Evolutionary conservation across 2,888 invertebrate species (phyloP).

Genomic region (Brachyptera risi): DNA sequence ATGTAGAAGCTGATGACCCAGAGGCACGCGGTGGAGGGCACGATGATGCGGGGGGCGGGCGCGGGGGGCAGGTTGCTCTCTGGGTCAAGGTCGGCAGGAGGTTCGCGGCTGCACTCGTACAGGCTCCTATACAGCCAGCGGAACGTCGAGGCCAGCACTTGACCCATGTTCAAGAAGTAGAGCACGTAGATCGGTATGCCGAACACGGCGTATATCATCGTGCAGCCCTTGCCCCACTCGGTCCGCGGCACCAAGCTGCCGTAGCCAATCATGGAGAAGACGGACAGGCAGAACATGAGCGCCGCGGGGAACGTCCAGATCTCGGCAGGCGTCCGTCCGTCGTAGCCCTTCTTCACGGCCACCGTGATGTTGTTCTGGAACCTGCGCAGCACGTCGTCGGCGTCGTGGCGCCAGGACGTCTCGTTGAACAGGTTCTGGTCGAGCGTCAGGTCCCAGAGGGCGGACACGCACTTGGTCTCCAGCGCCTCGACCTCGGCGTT

Average conservation of each 20-base stretch:
- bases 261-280: constrained; percentile 90
- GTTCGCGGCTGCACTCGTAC: constrained; percentile 60
- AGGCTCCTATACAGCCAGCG: constrained; percentile 73
- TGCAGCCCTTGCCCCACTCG: constrained; percentile 75
- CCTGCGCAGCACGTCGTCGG: constrained; percentile 56
- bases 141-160: constrained; percentile 76
- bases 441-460: constrained; percentile 63
- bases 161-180: constrained; percentile 87
- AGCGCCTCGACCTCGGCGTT: constrained; percentile 49
- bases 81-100: constrained; percentile 41
- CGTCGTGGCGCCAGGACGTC: constrained; percentile 56
- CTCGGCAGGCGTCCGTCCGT: constrained; percentile 61
- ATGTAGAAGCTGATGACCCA: constrained; percentile 87
- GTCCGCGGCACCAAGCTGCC: constrained; percentile 83
- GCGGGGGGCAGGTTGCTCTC: constrained; percentile 26
- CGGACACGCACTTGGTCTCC: constrained; percentile 54
- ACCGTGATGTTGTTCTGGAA: constrained; percentile 67
- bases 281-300: constrained; percentile 81
- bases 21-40: constrained; percentile 82
- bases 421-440: constrained; percentile 66
- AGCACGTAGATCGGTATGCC: constrained; percentile 84
- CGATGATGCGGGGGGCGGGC: constrained; percentile 66
- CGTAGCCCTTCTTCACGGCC: constrained; percentile 65
- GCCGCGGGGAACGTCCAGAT: constrained; percentile 86
- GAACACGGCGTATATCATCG: constrained; percentile 80